Base-by-base conservation (phyloP, 1,140 invertebrate genomes). In the Rhagoletis pomonella region DNA sequence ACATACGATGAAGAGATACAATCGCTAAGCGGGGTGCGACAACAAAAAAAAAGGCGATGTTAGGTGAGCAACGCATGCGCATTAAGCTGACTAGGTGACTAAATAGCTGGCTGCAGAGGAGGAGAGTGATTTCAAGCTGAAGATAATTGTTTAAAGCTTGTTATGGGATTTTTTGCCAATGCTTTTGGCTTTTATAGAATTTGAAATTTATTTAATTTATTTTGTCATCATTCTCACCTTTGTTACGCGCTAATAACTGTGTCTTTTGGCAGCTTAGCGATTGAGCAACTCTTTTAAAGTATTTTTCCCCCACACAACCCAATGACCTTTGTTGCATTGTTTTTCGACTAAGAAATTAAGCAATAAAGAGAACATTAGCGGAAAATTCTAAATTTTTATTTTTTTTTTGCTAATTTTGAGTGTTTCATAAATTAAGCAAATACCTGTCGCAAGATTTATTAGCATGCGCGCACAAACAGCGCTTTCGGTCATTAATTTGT, bases 291-390 rank as follows among this genome's bases (percentile, higher is more conserved):
- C 39, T 81, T 7, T 19, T 44, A 4, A 19, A 55, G 12, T 58
- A 2, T 81, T 55, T 12, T 29, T 29, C 1, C 29, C 29, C 29
- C 73, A 55, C 50, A 58, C n/a, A 44, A 17, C 73, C 1, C 44
- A 81, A 55, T 55, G 73, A 81, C 47, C 73, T 81, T 81, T n/a
- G n/a, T n/a, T 81, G 14, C 73, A 81, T 81, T 81, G 73, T 81
- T 81, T 58, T 17, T 0, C 9, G 17, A 3, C 10, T 10, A 81
- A 81, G n/a, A 29, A 81, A 81, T 58, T 81, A 19, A 81, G 55
- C 47, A 81, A 81, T 55, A 29, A 58, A 81, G 47, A 50, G 44
- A 14, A 4, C 0, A 81, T 58, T 55, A 55, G 73, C n/a, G 42
- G 4, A 58, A 55, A 81, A 81, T 81, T 4, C 17, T 2, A 14